Conservation (phyloP, 2,888 invertebrate genomes). For the Drosophila neotestacea region DNA sequence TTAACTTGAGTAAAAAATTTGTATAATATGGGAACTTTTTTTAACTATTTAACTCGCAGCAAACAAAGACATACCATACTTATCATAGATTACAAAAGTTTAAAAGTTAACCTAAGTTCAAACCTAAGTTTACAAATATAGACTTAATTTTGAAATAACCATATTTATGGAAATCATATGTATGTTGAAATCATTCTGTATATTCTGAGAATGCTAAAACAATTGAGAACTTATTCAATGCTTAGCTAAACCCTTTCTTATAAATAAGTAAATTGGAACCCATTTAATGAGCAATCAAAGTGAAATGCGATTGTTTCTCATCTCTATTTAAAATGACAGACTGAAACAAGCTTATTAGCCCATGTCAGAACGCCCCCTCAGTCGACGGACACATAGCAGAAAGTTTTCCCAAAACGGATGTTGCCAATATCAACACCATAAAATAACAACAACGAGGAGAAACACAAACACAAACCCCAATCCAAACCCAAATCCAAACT, state of each 20-base stretch:
- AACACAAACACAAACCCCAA: constrained; percentile 38
- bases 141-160: too few species aligned
- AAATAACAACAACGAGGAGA: constrained; percentile 44
- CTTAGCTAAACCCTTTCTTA: neutral
- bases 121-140: too few species aligned
- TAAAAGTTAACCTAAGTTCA: too few species aligned
- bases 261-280: constrained; percentile 2
- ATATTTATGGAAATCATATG: too few species aligned
- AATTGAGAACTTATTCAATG: constrained; percentile 13
- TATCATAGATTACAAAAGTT: too few species aligned
- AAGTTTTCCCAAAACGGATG: constrained; percentile 60
- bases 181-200: too few species aligned
- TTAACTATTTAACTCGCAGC: too few species aligned
- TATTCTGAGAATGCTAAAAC: neutral
- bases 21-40: too few species aligned
- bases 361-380: constrained; percentile 68
- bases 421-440: constrained; percentile 68
- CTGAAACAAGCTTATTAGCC: constrained; percentile 71
- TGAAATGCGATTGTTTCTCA: constrained; percentile 30
- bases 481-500: constrained; percentile 36
- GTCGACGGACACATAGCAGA: constrained; percentile 18
- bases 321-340: constrained; percentile 59
- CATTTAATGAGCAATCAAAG: constrained; percentile 29
- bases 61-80: too few species aligned
- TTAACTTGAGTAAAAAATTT: too few species aligned